Conservation (phyloP, 2,797 vertebrate species). For the Cuniculus paca region DNA sequence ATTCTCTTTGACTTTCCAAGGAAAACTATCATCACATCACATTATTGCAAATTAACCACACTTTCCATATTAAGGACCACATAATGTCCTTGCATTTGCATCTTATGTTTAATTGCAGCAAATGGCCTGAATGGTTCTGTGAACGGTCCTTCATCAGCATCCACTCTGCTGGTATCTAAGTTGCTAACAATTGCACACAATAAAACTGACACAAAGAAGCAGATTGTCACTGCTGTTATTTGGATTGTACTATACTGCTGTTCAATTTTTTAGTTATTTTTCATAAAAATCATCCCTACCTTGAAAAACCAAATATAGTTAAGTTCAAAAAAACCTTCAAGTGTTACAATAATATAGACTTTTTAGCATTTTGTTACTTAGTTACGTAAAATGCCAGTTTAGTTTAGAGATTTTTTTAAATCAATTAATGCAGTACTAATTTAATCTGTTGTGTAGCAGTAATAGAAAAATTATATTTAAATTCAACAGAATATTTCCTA, state of each 20-base stretch:
- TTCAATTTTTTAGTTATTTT: not conserved
- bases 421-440: not conserved
- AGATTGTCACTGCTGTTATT: not conserved
- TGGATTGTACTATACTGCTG: not conserved
- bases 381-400: not conserved
- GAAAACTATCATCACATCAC: not conserved
- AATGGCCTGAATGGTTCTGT: not conserved
- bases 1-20: not conserved
- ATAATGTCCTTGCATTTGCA: not conserved
- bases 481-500: not conserved
- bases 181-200: not conserved
- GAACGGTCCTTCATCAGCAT: not conserved
- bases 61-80: not conserved
- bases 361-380: not conserved
- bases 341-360: not conserved
- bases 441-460: not conserved
- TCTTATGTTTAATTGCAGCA: not conserved
- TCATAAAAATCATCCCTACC: not conserved
- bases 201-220: not conserved
- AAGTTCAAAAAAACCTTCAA: not conserved
- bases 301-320: not conserved
- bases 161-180: not conserved
- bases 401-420: not conserved
- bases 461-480: not conserved
- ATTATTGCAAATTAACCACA: not conserved